phyloP scores from a whole-genome alignment of 2,113 vertebrate species.

The Mixornis gularis region DNA sequence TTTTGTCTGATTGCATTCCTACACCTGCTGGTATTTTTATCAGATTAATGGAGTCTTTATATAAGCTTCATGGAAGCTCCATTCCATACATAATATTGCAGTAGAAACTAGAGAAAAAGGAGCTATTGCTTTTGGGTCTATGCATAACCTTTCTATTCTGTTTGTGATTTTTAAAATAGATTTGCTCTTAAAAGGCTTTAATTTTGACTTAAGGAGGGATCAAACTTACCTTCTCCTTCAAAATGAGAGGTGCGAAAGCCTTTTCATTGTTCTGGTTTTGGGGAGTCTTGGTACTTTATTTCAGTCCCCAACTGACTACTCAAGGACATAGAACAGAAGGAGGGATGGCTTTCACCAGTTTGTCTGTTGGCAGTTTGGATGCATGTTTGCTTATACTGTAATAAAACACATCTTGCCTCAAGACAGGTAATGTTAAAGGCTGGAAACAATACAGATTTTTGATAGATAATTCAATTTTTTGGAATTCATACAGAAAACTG shows the following conservation, averaged over 20 bases:
- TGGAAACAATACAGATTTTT: neutral
- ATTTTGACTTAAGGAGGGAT: neutral
- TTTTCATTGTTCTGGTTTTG: neutral
- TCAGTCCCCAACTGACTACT: neutral
- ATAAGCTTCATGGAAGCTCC: neutral
- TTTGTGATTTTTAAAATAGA: neutral
- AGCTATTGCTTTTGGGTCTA: neutral
- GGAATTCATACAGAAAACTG: neutral
- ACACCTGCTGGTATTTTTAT: neutral
- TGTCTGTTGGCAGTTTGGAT: neutral
- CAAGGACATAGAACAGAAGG: neutral
- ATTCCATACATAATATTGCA: neutral
- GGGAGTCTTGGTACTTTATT: neutral
- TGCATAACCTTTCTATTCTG: neutral
- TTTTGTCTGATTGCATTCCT: neutral
- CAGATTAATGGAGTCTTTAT: neutral
- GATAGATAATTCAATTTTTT: neutral
- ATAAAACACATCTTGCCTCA: neutral
- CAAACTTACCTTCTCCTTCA: neutral
- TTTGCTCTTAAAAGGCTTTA: neutral
- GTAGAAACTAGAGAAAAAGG: neutral
- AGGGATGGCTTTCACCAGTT: neutral
- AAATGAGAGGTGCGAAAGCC: neutral
- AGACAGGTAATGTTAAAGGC: neutral
- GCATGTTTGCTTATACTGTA: neutral